phyloP scores from a whole-genome alignment of 2,888 invertebrate species.

The Drosophila nigricruria region DNA sequence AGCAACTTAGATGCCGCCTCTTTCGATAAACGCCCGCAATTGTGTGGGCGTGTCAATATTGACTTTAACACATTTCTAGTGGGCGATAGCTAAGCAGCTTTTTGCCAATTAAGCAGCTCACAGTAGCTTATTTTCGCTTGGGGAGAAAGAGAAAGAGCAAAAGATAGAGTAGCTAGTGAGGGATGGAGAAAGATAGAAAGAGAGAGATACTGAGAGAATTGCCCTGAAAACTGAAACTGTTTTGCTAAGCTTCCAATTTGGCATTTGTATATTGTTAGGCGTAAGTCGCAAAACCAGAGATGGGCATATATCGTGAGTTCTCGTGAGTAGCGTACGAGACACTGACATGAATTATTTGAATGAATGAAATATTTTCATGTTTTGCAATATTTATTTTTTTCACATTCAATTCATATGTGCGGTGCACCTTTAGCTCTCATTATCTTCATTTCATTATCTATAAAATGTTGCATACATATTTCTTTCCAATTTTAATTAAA shows the following conservation, averaged over 20 bases:
- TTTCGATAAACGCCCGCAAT: constrained; percentile 22
- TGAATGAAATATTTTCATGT: background rate
- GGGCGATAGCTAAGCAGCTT: constrained; percentile 61
- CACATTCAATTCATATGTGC: background rate
- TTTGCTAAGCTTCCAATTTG: constrained; percentile 53
- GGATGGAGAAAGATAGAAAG: background rate
- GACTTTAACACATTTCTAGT: constrained; percentile 51
- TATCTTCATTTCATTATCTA: background rate
- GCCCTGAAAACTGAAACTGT: constrained; percentile 56
- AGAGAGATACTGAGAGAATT: constrained; percentile 14
- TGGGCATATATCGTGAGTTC: background rate
- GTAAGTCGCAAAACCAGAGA: constrained; percentile 7
- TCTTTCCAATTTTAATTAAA: too few relatives aligned
- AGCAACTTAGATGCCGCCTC: background rate
- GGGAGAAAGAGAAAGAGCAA: background rate
- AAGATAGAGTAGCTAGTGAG: background rate
- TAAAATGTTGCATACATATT: background rate
- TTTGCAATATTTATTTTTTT: background rate
- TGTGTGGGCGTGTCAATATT: constrained; percentile 62
- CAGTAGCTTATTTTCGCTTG: constrained; percentile 24
- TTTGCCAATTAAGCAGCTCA: constrained; percentile 74
- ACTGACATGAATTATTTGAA: background rate
- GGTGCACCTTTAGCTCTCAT: background rate
- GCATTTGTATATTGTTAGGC: constrained; percentile 47
- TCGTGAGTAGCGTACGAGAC: background rate